Percentiles rank a stretch among this genome's conserved stretches.
Evolutionary conservation across 2,888 invertebrate genomes (phyloP).

Genomic region (Orthonevra nobilis): DNA sequence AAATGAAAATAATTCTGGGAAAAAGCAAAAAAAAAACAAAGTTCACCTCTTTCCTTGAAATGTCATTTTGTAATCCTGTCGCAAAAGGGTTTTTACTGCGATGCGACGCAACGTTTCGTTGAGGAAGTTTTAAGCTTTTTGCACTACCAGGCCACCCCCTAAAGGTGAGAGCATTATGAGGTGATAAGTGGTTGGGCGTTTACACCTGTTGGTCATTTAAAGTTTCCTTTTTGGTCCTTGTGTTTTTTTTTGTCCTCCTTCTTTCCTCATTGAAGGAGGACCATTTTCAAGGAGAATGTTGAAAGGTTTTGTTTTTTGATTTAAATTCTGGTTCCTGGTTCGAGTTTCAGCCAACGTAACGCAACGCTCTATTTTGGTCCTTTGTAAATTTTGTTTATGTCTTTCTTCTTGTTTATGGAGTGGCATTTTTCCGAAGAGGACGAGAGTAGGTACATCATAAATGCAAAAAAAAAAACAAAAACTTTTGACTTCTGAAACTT

Average conservation of each 20-base stretch:
- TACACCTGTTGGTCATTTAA: slow-evolving; percentile 50
- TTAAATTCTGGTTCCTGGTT: no score
- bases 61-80: background rate
- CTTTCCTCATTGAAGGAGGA: background rate
- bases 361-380: slow-evolving; percentile 21
- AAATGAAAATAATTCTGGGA: no score
- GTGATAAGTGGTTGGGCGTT: slow-evolving; percentile 44
- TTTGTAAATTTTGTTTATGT: slow-evolving; percentile 31
- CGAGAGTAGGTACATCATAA: background rate
- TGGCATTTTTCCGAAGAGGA: background rate
- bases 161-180: slow-evolving; percentile 29
- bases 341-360: background rate
- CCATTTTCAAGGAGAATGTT: background rate
- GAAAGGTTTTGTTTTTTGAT: slow-evolving; percentile 3
- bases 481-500: background rate
- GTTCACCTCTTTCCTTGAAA: background rate
- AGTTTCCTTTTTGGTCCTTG: slow-evolving; percentile 13
- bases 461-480: background rate
- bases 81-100: background rate
- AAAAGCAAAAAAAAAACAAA: background rate
- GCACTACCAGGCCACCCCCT: background rate
- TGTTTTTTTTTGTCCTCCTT: background rate
- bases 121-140: slow-evolving; percentile 29
- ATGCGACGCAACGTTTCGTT: background rate
- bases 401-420: background rate